A percentile compares a stretch with the other conserved stretches of the same genome.
phyloP scores from a whole-genome alignment of 1,140 invertebrate genomes.

The Drosophila melanica region DNA sequence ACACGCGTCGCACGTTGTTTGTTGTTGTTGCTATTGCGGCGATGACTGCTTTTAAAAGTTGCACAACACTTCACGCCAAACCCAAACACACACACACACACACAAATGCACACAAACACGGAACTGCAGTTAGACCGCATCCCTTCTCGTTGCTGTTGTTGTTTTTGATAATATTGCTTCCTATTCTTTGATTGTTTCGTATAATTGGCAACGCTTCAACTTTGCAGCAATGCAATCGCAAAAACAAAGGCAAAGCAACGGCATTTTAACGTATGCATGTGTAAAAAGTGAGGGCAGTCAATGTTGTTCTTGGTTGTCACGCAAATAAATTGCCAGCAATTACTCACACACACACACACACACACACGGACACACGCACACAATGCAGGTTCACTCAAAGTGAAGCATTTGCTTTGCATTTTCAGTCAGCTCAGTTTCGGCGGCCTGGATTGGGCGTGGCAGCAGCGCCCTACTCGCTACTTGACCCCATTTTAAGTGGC shows the following conservation, averaged over 20 bases:
- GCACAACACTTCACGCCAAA: constrained; percentile 10
- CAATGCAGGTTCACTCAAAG: too few relatives aligned
- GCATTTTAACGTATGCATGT: constrained; percentile 23
- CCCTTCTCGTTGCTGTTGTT: not conserved
- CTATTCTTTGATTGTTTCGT: constrained; percentile 26
- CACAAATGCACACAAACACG: not conserved
- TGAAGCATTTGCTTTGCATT: not conserved
- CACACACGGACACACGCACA: constrained; percentile 4
- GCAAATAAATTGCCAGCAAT: constrained; percentile 41
- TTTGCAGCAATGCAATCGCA: constrained; percentile 18
- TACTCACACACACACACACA: constrained; percentile 7
- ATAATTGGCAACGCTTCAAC: constrained; percentile 45
- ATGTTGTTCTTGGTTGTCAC: constrained; percentile 27
- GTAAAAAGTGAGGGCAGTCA: constrained; percentile 3
- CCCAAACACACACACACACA: not conserved
- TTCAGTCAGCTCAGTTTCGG: constrained; percentile 6
- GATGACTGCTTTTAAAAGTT: constrained; percentile 4
- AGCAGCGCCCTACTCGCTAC: constrained; percentile 17
- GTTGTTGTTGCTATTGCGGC: constrained; percentile 18
- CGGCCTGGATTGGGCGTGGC: constrained; percentile 32
- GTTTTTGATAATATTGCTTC: constrained; percentile 1
- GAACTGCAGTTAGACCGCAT: constrained; percentile 13
- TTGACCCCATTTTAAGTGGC: constrained; percentile 43
- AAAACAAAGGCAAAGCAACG: constrained; percentile 2
- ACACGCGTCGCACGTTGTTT: constrained; percentile 23